These are phyloP conservation scores for Sinelater perroti DNA, from an alignment of 2,888 invertebrate genomes.

Conservation along the genomic window DNA sequence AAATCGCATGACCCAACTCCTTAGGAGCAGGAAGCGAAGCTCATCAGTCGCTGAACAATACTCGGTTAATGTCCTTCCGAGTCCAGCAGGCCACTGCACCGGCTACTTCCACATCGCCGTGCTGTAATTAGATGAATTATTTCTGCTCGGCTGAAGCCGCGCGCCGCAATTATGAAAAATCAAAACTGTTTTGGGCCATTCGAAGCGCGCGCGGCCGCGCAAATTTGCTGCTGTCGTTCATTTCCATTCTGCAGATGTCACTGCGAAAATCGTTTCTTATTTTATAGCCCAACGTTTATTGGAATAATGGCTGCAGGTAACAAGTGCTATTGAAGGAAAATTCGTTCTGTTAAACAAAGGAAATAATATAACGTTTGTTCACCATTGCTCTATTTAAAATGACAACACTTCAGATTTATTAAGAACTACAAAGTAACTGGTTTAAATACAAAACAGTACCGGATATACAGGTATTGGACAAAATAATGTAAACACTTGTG, in stretches of 20 bases:
- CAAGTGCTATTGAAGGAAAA: slow-evolving; percentile 47
- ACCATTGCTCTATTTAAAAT: slow-evolving; percentile 42
- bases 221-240: neutral
- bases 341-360: slow-evolving; percentile 46
- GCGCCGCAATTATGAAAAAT: slow-evolving; percentile 13
- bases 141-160: slow-evolving; percentile 26
- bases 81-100: slow-evolving; percentile 37
- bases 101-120: slow-evolving; percentile 31
- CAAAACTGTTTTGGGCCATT: neutral
- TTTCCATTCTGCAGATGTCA: neutral
- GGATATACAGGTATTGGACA: too few species aligned
- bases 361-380: slow-evolving; percentile 41
- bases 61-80: slow-evolving; percentile 40
- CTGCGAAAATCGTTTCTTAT: slow-evolving; percentile 27
- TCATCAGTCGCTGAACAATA: slow-evolving; percentile 36
- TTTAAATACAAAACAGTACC: slow-evolving; percentile 13
- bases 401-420: slow-evolving; percentile 36
- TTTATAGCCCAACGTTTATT: slow-evolving; percentile 29
- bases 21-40: slow-evolving; percentile 35
- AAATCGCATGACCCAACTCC: slow-evolving; percentile 37
- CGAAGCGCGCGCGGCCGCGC: too few species aligned
- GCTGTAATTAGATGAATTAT: slow-evolving; percentile 33
- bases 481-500: too few species aligned
- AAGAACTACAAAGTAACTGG: slow-evolving; percentile 15
- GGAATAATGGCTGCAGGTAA: slow-evolving; percentile 44